phyloP scores from a whole-genome alignment of 2,113 vertebrate genomes.

The Clarias gariepinus region DNA sequence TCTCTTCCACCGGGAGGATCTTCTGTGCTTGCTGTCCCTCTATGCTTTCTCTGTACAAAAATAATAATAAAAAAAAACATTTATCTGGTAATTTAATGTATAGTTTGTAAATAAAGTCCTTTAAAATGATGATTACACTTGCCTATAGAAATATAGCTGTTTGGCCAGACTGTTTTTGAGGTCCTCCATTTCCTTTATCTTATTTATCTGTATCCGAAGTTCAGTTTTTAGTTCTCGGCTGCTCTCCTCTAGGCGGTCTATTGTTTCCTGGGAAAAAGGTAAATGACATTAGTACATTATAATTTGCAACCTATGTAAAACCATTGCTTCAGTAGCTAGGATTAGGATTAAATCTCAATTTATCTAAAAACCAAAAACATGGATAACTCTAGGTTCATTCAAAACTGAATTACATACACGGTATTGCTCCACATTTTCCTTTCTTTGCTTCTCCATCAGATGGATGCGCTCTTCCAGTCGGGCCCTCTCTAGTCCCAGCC shows the following conservation, averaged over 20 bases:
- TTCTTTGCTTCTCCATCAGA: slow-evolving; percentile 77
- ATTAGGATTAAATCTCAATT: neutral
- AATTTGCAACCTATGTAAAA: neutral
- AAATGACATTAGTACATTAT: neutral
- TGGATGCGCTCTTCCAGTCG: slow-evolving; percentile 84
- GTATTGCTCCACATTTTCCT: slow-evolving; percentile 81
- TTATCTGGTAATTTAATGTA: neutral
- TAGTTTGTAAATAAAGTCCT: neutral
- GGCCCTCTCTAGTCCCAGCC: slow-evolving; percentile 76
- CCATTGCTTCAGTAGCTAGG: neutral
- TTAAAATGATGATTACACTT: slow-evolving; percentile 30
- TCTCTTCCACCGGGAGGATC: slow-evolving; percentile 27
- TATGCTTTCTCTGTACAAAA: slow-evolving; percentile 33
- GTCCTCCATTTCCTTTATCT: slow-evolving; percentile 83
- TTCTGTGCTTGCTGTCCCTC: slow-evolving; percentile 27
- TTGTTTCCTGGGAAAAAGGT: slow-evolving; percentile 74
- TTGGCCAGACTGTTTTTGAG: slow-evolving; percentile 77
- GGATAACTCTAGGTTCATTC: neutral
- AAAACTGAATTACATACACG: slow-evolving; percentile 69
- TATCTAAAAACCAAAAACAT: neutral
- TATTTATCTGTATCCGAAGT: slow-evolving; percentile 83
- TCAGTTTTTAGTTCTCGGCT: slow-evolving; percentile 82
- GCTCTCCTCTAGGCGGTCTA: slow-evolving; percentile 83
- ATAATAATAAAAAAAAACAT: neutral
- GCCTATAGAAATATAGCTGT: slow-evolving; percentile 85